Evolutionary conservation across 2,888 invertebrate genomes (phyloP).

Genomic region (Nephrocerus scutellatus): DNA sequence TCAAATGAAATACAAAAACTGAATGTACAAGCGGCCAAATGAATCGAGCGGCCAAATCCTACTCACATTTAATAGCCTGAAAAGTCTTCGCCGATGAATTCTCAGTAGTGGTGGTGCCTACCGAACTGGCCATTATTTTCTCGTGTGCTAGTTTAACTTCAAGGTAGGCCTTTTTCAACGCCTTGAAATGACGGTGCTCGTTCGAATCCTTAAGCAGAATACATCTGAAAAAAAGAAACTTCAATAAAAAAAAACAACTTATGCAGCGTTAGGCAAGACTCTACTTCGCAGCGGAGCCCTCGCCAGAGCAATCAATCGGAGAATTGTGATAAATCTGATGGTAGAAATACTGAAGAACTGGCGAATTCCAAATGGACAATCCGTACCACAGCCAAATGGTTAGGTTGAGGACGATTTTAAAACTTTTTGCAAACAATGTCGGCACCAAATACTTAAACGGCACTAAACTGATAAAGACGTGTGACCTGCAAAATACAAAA

Average conservation of each 20-base stretch:
- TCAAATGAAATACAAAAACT: background rate
- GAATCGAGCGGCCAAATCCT: background rate
- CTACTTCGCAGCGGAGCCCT: constrained; percentile 44
- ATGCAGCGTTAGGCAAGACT: background rate
- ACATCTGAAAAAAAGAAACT: constrained; percentile 30
- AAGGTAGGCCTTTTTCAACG: constrained; percentile 41
- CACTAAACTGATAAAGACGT: constrained; percentile 43
- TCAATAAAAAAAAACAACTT: background rate
- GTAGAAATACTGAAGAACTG: constrained; percentile 45
- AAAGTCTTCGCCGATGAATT: constrained; percentile 42
- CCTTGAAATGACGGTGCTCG: constrained; percentile 44
- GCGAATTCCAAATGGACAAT: constrained; percentile 46
- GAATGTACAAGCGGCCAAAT: background rate
- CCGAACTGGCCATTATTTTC: constrained; percentile 30
- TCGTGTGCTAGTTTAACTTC: constrained; percentile 44
- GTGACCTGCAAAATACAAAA: constrained; percentile 28
- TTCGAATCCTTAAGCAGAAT: constrained; percentile 44
- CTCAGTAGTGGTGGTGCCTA: constrained; percentile 30
- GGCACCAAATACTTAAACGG: constrained; percentile 47
- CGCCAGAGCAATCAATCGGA: constrained; percentile 43
- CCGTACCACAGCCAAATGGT: constrained; percentile 47
- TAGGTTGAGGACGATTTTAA: constrained; percentile 41
- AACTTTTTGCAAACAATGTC: constrained; percentile 46
- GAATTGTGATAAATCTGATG: constrained; percentile 47
- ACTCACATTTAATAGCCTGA: constrained; percentile 46